Conservation (phyloP, 2,797 vertebrate species). For the Avahi laniger region DNA sequence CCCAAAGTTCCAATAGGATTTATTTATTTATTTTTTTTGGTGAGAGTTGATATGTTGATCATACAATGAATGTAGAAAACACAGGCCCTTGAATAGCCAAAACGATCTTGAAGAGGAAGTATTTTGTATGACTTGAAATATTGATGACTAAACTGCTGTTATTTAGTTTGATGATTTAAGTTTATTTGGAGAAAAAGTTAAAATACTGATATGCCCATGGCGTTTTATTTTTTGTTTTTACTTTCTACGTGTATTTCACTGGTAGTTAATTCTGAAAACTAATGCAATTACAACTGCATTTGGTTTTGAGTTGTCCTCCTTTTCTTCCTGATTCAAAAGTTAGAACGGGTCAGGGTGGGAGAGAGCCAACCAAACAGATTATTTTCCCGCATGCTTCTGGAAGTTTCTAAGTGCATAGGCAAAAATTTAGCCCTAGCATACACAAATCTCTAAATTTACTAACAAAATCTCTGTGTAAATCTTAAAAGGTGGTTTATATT, state of each 20-base stretch:
- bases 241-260: background rate
- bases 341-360: background rate
- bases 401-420: constrained; percentile 19
- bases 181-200: background rate
- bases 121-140: background rate
- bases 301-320: background rate
- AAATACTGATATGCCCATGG: background rate
- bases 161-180: background rate
- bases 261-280: background rate
- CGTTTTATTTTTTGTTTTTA: background rate
- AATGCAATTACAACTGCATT: background rate
- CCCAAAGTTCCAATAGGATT: background rate
- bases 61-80: constrained; percentile 4
- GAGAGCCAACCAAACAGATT: background rate
- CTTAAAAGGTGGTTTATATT: constrained; percentile 70
- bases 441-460: constrained; percentile 69
- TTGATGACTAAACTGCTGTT: background rate
- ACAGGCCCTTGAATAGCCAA: background rate
- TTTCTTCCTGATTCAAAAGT: constrained; percentile 37
- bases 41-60: background rate
- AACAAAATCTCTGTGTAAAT: constrained; percentile 67
- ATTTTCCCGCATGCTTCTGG: constrained; percentile 46
- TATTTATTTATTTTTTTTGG: background rate
- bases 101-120: background rate
- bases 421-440: constrained; percentile 42